A percentile compares a stretch with the other conserved stretches of the same genome.
These are phyloP conservation scores for Phasianus colchicus DNA, from an alignment of 2,113 vertebrate species.

Conservation along the genomic window DNA sequence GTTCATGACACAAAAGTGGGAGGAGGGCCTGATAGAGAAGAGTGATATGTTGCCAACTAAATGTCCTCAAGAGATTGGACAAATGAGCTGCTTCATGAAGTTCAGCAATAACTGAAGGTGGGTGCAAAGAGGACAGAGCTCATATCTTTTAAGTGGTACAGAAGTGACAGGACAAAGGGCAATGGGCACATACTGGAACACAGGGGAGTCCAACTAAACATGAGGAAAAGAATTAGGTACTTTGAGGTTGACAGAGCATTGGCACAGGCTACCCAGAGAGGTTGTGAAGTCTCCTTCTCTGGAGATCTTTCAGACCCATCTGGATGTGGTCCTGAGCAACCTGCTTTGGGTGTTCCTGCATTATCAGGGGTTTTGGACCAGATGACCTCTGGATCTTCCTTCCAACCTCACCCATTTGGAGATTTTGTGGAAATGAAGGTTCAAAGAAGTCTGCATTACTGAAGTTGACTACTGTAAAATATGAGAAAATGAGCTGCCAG, in stretches of 20 bases:
- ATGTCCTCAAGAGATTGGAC: neutral
- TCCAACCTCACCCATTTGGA: neutral
- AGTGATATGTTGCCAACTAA: neutral
- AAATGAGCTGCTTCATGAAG: neutral
- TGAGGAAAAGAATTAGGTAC: neutral
- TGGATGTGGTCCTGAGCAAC: neutral
- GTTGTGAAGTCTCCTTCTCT: neutral
- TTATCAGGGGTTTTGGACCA: neutral
- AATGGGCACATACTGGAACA: neutral
- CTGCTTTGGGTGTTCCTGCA: neutral
- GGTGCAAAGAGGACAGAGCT: neutral
- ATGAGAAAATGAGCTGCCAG: neutral
- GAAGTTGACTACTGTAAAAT: neutral
- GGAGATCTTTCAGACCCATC: neutral
- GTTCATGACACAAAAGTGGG: no score
- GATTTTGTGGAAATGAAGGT: neutral
- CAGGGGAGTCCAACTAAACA: neutral
- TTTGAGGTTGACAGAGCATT: neutral
- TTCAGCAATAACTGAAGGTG: neutral
- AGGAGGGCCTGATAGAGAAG: no score
- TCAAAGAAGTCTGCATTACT: neutral
- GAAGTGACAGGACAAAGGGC: neutral
- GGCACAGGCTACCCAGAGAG: neutral
- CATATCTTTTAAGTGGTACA: neutral
- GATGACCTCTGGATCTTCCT: neutral